Evolutionary conservation across 1,140 invertebrate genomes (phyloP), one percentile per base, ranked within the genome.

Genomic region (Dendrolimus punctatus): DNA sequence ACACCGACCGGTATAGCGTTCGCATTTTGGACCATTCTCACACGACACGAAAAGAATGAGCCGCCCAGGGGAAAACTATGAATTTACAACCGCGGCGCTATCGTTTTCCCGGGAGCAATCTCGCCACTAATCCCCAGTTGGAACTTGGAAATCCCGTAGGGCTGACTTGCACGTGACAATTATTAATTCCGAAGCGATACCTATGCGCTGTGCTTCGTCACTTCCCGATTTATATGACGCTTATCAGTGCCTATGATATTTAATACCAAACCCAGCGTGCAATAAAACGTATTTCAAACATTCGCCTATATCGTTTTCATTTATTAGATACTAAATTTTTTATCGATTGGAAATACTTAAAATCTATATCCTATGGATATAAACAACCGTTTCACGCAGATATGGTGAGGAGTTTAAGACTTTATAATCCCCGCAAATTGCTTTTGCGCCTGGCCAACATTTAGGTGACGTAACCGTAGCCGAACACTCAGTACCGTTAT

Each of bases 121-220:
- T 42, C 50, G 39, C 42, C 23, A 55, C 52, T 59, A 55, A 60
- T 55, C 58, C 57, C 53, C 41, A 46, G 54, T 38, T 51, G 38
- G 41, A 23, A 23, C 23, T 49, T 52, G 52, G 46, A 45, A 46
- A 50, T 50, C 53, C 58, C 43, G n/a, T 39, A 50, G 53, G 53
- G 23, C 40, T 9, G 39, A 47, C 46, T 51, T 55, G 40, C 53
- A 51, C 43, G 23, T 45, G 43, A 45, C n/a, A 45, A 45, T 45
- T 45, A 45, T 45, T 45, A 45, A 9, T 9, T 10, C 43, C 43
- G n/a, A 10, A 10, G 23, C 43, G 5, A n/a, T 5, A 2, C n/a
- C 43, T 5, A 23, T 23, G 23, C 23, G 23, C 23, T 23, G 23
- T 23, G 23, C 23, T 23, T 23, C 23, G 23, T 23, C 23, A 23